These are phyloP conservation scores for Diabrotica undecimpunctata DNA, from an alignment of 1,140 invertebrate genomes.

Conservation along the genomic window DNA sequence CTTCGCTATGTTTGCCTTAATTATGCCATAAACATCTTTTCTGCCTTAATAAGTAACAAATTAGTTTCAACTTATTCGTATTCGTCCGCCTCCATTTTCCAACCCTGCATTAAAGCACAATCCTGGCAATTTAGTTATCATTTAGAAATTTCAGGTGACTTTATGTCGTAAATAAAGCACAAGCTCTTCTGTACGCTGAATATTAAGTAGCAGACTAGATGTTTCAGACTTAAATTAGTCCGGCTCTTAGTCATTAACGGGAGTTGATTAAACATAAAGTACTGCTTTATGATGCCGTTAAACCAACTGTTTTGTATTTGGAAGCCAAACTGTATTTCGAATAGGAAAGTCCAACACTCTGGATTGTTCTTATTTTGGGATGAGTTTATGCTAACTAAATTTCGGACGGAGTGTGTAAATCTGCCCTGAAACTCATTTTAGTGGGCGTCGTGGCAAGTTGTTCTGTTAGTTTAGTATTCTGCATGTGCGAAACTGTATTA, in stretches of 20 bases:
- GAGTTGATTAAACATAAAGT: background rate
- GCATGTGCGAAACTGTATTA: no score
- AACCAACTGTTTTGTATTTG: background rate
- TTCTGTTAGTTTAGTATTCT: no score
- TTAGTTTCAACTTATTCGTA: no score
- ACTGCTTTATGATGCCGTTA: background rate
- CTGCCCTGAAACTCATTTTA: no score
- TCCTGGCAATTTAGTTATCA: conserved; percentile 2
- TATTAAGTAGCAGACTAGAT: conserved; percentile 1
- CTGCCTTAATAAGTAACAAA: no score
- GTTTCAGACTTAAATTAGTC: background rate
- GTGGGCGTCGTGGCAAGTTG: no score
- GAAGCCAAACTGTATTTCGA: background rate
- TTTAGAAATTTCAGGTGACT: conserved; percentile 2
- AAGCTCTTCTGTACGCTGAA: background rate
- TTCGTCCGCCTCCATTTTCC: background rate
- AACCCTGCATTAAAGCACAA: background rate
- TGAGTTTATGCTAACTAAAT: no score
- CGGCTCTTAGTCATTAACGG: background rate
- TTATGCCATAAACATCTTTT: no score
- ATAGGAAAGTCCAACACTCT: no score
- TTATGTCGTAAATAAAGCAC: background rate
- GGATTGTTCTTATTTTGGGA: no score
- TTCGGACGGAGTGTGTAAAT: no score
- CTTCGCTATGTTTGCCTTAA: no score